Percentiles rank a stretch among this genome's conserved stretches.
Conservation (phyloP, 2,797 vertebrate genomes). For the Acrocephalus scirpaceus region DNA sequence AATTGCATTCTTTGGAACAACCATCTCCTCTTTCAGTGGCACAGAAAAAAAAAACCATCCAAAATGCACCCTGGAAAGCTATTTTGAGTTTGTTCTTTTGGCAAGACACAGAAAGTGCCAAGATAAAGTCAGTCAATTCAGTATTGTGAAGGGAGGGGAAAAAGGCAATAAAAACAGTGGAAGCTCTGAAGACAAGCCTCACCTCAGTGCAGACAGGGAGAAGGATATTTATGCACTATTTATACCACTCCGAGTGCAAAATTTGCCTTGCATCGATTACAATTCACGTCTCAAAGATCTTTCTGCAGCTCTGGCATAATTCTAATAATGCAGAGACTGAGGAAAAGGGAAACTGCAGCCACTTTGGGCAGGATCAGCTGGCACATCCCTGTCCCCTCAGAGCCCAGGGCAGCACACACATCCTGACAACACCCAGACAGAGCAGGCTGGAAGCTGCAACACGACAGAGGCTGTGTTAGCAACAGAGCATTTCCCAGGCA, state of each 20-base stretch:
- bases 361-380: neutral
- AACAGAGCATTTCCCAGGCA: neutral
- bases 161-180: neutral
- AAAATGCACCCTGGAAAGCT: neutral
- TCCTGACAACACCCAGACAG: neutral
- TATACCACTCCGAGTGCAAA: slow-evolving; percentile 22
- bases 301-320: neutral
- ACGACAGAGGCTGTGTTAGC: rapidly evolving
- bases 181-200: slow-evolving; percentile 49
- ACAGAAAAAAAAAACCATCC: neutral
- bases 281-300: neutral
- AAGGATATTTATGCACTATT: slow-evolving; percentile 42
- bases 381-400: neutral
- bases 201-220: slow-evolving; percentile 26
- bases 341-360: neutral
- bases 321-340: neutral
- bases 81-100: slow-evolving; percentile 37
- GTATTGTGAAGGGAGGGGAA: neutral
- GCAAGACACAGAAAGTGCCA: neutral
- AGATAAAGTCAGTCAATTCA: slow-evolving; percentile 14
- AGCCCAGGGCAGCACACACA: neutral
- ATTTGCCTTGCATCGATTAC: slow-evolving; percentile 12
- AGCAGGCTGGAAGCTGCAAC: neutral
- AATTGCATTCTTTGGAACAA: slow-evolving; percentile 23
- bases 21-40: neutral